These are phyloP conservation scores for Pungitius pungitius DNA, from an alignment of 2,113 vertebrate genomes.

Conservation along the genomic window DNA sequence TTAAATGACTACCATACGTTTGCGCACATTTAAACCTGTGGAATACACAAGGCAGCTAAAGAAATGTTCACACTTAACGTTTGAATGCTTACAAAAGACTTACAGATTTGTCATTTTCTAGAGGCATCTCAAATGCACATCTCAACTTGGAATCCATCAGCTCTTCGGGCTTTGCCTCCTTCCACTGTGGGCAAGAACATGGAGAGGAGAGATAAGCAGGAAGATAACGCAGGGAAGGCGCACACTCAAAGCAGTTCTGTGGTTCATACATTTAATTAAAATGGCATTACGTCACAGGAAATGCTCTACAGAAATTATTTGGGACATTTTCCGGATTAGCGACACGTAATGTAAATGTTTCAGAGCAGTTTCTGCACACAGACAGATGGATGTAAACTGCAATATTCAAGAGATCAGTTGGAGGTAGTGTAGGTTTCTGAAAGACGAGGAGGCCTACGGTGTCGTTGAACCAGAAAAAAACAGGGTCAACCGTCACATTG, in stretches of 20 bases:
- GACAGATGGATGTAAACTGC: not conserved
- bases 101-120: slow-evolving; percentile 94
- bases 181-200: slow-evolving; percentile 84
- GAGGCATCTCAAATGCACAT: slow-evolving; percentile 94
- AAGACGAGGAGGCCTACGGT: not conserved
- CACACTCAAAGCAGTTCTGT: not conserved
- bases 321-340: not conserved
- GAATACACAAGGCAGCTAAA: slow-evolving; percentile 6
- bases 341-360: slow-evolving; percentile 6
- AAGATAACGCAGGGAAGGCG: not conserved
- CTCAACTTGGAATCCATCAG: slow-evolving; percentile 99
- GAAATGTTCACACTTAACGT: not conserved
- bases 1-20: no score
- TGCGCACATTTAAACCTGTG: not conserved
- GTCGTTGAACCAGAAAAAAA: not conserved
- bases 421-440: not conserved
- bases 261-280: not conserved
- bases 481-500: not conserved
- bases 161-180: slow-evolving; percentile 95
- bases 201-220: not conserved
- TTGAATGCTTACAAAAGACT: slow-evolving; percentile 4
- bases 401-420: not conserved
- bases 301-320: not conserved
- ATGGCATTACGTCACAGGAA: not conserved
- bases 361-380: not conserved